Conservation (phyloP, 2,113 vertebrate species). For the Embiotoca jacksoni region DNA sequence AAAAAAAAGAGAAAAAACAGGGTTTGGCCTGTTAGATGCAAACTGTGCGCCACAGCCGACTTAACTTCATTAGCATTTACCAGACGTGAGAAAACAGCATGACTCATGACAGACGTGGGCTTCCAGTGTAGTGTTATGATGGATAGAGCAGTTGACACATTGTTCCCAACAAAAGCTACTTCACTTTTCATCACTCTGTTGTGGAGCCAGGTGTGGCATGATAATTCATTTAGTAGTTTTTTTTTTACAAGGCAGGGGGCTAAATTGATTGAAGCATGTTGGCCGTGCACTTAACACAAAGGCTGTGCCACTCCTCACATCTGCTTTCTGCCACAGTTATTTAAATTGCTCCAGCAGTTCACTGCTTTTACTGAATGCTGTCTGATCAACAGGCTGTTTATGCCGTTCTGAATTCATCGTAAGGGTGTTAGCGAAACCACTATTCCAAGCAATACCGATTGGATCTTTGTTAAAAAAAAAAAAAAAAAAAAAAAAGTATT, state of each 20-base stretch:
- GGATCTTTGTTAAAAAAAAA: conserved; percentile 35
- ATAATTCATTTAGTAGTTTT: conserved; percentile 40
- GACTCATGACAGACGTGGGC: conserved; percentile 48
- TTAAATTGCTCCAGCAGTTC: conserved; percentile 48
- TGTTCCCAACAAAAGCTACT: conserved; percentile 43
- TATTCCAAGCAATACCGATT: conserved; percentile 6
- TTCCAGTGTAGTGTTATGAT: conserved; percentile 38
- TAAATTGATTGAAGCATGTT: conserved; percentile 38
- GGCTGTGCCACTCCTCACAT: conserved; percentile 41
- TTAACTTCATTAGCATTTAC: conserved; percentile 57
- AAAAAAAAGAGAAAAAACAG: not conserved
- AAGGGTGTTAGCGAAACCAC: conserved; percentile 31
- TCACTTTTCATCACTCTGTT: conserved; percentile 22
- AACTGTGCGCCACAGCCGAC: conserved; percentile 60
- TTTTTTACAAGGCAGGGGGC: conserved; percentile 20
- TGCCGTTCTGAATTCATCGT: conserved; percentile 25
- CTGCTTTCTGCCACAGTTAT: conserved; percentile 52
- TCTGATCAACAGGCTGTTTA: conserved; percentile 31
- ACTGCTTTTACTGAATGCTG: conserved; percentile 29
- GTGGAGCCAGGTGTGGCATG: conserved; percentile 40
- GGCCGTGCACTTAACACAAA: conserved; percentile 49
- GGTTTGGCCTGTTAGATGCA: conserved; percentile 34
- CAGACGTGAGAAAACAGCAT: conserved; percentile 24
- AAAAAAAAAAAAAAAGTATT: conserved; percentile 14
- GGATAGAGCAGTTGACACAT: conserved; percentile 41